These are phyloP conservation scores for Laodelphax striatellus DNA, from an alignment of 1,140 invertebrate species.

Conservation along the genomic window DNA sequence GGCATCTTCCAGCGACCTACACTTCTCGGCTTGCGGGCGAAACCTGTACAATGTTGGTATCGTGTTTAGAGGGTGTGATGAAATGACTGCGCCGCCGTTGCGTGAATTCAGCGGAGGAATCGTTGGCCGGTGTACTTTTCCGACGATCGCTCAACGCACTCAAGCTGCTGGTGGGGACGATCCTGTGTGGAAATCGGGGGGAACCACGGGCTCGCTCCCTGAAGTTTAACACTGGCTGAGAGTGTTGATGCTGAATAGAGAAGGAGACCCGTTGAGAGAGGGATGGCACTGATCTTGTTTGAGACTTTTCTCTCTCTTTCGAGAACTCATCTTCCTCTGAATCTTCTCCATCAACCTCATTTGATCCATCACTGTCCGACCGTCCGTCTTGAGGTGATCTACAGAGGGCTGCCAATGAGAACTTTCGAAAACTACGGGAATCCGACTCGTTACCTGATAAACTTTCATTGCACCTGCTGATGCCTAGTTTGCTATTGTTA, in stretches of 20 bases:
- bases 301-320: constrained; percentile 32
- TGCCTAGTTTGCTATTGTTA: constrained; percentile 32
- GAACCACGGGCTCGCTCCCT: constrained; percentile 43
- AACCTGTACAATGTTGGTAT: constrained; percentile 32
- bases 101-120: constrained; percentile 24
- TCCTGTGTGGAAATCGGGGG: constrained; percentile 56
- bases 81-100: not conserved
- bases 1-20: constrained; percentile 23
- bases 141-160: constrained; percentile 39
- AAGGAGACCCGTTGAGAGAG: constrained; percentile 36
- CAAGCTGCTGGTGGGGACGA: constrained; percentile 51
- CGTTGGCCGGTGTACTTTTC: constrained; percentile 30
- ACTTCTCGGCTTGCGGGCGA: constrained; percentile 27
- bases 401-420: not conserved
- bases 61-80: constrained; percentile 12
- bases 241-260: constrained; percentile 33
- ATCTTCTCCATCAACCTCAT: not conserved
- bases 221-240: constrained; percentile 30
- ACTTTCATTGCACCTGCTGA: constrained; percentile 29
- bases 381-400: not conserved
- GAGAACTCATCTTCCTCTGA: not conserved
- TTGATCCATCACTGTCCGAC: not conserved
- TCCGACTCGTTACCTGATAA: constrained; percentile 32
- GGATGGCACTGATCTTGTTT: constrained; percentile 53
- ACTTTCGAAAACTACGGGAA: not conserved